Evolutionary conservation across 2,797 vertebrate genomes (phyloP).

Genomic region (Neomorphus geoffroyi): DNA sequence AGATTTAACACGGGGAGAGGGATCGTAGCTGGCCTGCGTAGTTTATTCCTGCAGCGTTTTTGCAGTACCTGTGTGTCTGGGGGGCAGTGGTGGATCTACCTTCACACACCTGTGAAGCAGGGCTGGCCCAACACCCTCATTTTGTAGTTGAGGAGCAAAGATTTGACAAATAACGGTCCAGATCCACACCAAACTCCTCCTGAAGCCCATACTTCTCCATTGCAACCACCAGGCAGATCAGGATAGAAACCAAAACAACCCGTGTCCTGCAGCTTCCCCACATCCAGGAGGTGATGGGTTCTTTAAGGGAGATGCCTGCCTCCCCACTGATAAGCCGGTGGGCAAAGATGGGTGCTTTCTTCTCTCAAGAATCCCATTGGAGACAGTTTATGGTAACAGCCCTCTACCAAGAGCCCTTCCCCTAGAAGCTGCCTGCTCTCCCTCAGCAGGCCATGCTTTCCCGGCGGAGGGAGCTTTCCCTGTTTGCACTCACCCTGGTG

Average conservation of each 20-base stretch:
- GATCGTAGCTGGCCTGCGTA: neutral
- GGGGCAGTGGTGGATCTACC: neutral
- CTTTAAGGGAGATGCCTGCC: neutral
- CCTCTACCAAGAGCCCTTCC: neutral
- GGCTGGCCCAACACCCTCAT: neutral
- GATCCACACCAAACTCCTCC: neutral
- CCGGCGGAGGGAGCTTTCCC: neutral
- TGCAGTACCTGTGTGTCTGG: neutral
- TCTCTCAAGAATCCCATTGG: neutral
- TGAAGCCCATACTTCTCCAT: neutral
- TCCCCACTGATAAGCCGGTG: neutral
- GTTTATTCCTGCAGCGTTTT: neutral
- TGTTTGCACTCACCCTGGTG: neutral
- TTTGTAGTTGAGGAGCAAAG: neutral
- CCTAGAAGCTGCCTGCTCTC: neutral
- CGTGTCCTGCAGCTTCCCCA: neutral
- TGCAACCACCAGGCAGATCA: neutral
- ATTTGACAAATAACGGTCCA: rapidly evolving
- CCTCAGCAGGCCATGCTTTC: neutral
- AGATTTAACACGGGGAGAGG: neutral
- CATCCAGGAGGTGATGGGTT: neutral
- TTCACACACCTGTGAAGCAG: neutral
- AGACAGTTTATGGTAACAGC: neutral
- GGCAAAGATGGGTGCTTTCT: neutral
- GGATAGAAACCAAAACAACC: neutral